A percentile compares a stretch with the other conserved stretches of the same genome.
Evolutionary conservation across 2,113 vertebrate species (phyloP).

Genomic region (Poeciliopsis prolifica): DNA sequence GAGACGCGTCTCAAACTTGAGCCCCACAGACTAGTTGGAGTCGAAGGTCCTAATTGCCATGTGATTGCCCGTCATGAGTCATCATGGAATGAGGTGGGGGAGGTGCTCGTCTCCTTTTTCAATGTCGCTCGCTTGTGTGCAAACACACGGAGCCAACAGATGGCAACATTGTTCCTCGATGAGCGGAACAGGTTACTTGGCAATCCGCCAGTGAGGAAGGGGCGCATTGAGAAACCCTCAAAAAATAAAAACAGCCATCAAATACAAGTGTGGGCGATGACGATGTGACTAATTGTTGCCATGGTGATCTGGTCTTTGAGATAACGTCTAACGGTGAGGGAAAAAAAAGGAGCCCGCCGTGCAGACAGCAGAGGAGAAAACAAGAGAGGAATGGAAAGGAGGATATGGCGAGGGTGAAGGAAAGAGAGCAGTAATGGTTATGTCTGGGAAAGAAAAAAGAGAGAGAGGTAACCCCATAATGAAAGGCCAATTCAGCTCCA

Average conservation of each 20-base stretch:
- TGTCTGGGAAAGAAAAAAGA: slow-evolving; percentile 46
- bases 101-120: slow-evolving; percentile 10
- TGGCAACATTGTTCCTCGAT: slow-evolving; percentile 79
- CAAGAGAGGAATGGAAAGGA: slow-evolving; percentile 12
- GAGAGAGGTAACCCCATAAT: slow-evolving; percentile 52
- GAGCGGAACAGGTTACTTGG: slow-evolving; percentile 60
- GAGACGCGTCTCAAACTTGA: slow-evolving; percentile 29
- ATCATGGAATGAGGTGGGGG: slow-evolving; percentile 30
- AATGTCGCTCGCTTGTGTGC: slow-evolving; percentile 32
- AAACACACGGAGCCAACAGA: slow-evolving; percentile 75
- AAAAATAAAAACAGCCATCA: slow-evolving; percentile 77
- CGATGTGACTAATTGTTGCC: slow-evolving; percentile 79
- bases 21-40: slow-evolving; percentile 18
- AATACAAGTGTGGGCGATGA: slow-evolving; percentile 71
- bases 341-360: slow-evolving; percentile 33
- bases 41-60: slow-evolving; percentile 61
- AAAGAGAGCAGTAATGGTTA: slow-evolving; percentile 48
- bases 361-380: slow-evolving; percentile 38
- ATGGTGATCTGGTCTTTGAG: slow-evolving; percentile 75
- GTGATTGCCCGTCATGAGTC: slow-evolving; percentile 67
- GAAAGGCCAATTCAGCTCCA: slow-evolving; percentile 63
- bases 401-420: slow-evolving; percentile 22
- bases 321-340: slow-evolving; percentile 62
- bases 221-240: slow-evolving; percentile 57
- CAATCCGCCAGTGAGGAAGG: slow-evolving; percentile 52